Evolutionary conservation across 1,140 invertebrate species (phyloP).

Genomic region (Zophobas atratus): DNA sequence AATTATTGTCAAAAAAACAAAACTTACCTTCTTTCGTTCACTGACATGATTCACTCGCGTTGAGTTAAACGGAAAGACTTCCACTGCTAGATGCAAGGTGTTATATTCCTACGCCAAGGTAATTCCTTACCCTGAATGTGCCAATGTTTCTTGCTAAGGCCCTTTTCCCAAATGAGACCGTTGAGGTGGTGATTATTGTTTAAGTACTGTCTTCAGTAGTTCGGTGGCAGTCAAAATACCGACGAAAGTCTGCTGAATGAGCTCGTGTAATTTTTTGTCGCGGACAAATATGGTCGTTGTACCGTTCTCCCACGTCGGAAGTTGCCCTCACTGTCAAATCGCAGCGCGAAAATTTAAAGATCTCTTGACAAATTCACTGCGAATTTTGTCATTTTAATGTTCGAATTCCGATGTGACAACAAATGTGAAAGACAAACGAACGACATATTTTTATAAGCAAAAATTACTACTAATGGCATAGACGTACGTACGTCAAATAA

Average conservation of each 20-base stretch:
- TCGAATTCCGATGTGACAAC: slow-evolving; percentile 12
- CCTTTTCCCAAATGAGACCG: neutral
- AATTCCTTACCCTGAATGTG: slow-evolving; percentile 11
- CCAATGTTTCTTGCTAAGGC: neutral
- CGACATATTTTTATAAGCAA: slow-evolving; percentile 15
- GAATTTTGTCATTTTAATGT: slow-evolving; percentile 31
- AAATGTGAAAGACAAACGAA: slow-evolving; percentile 16
- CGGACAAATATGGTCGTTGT: slow-evolving; percentile 29
- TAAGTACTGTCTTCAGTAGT: neutral
- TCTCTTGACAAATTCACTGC: slow-evolving; percentile 25
- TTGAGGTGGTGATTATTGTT: neutral
- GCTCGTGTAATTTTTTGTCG: slow-evolving; percentile 25
- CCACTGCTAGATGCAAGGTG: slow-evolving; percentile 58
- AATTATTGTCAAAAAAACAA: slow-evolving; percentile 63
- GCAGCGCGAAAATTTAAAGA: slow-evolving; percentile 38
- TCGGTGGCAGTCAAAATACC: slow-evolving; percentile 1
- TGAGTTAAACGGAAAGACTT: slow-evolving; percentile 80
- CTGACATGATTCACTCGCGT: slow-evolving; percentile 83
- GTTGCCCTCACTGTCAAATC: slow-evolving; percentile 36
- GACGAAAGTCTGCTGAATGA: neutral
- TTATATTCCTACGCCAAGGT: slow-evolving; percentile 64
- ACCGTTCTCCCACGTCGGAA: slow-evolving; percentile 40
- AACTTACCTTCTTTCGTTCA: slow-evolving; percentile 83
- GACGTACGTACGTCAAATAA: too few relatives aligned
- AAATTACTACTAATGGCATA: neutral